Evolutionary conservation across 1,140 invertebrate species (phyloP), one percentile per base, ranked within the genome.

Genomic region (Euura lappo): DNA sequence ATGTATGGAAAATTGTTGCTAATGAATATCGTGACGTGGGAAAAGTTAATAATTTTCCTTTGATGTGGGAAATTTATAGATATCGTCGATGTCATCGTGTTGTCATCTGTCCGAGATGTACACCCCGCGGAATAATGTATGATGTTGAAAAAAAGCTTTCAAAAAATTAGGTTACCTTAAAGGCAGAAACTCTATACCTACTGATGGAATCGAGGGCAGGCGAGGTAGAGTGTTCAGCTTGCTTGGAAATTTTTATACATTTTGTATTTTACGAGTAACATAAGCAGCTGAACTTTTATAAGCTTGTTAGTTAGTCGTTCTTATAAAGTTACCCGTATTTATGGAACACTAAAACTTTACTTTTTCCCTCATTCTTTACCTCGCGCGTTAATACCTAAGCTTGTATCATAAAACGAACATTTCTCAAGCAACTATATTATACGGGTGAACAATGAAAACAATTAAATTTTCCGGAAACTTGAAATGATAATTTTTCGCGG

Each of bases 131-230:
- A 60, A 60, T 8, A 60, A 8, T 8, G 6, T 60, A 60, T n/a
- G 3, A n/a, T 60, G 51, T n/a, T 60, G 6, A 60, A 28, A 28
- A 60, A 60, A 60, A 60, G 51, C 51, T 60, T 60, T 60, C 51
- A 60, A 60, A 60, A 60, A 60, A 60, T 60, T 60, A 60, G 51
- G 51, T 60, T 60, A 60, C 51, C 28, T 28, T 60, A 60, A 60
- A 60, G 8, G 10, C 3, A n/a, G 3, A n/a, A 60, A 6, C 51
- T 60, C 51, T 11, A 8, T n/a, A n/a, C 8, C 51, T 60, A n/a
- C 51, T 60, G 51, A 60, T 60, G 51, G 51, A 60, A 60, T n/a
- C 51, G 51, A 60, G 10, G 51, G 51, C 3, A 11, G 51, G 10
- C 8, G 28, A 28, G 28, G 51, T 11, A 60, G 13, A 60, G 10